Evolutionary conservation across 2,113 vertebrate genomes (phyloP), one percentile per base, ranked within the genome.

Genomic region (Diphyllodes magnificus): DNA sequence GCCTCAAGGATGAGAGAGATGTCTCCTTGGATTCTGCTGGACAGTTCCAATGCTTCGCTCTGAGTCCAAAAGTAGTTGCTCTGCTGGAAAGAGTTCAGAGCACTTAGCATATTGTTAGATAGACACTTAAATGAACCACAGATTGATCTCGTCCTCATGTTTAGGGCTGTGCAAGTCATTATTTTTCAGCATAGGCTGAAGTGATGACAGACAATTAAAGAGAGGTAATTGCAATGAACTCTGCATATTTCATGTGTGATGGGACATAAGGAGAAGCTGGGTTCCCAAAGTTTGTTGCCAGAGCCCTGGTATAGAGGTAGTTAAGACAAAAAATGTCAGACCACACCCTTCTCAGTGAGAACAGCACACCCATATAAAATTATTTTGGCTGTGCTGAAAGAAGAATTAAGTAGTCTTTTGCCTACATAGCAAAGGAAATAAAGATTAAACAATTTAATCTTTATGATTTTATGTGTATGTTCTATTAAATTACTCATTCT

Each of bases 251-350:
- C 15, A 22, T 49, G 37, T 86, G 18, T 61, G 82, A 71, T 93
- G 90, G 82, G 93, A 95, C 76, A 78, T 31, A 75, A 70, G 68
- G 72, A 94, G 56, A 71, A 95, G 75, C 40, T 78, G 37, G 0
- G 47, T 96, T 97, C 93, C 92, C 93, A 96, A 97, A 93, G 85
- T 31, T 68, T 90, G 70, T 77, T 96, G 94, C 87, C 90, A 95
- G 93, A 93, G 79, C 44, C 39, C 68, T 94, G 85, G 82, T 71
- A 83, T 4, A 88, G 73, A 80, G 88, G 77, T 68, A 95, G 90
- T 94, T 97, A 93, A 95, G 86, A 20, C 54, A 95, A 60, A 95
- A 91, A 95, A 88, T 72, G 11, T 61, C 59, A 85, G 56, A 88
- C 75, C 93, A 81, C 93, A 96, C 92, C 90, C 84, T 94, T 79